These are phyloP conservation scores for Phainopepla nitens DNA, from an alignment of 2,113 vertebrate species.

Conservation along the genomic window DNA sequence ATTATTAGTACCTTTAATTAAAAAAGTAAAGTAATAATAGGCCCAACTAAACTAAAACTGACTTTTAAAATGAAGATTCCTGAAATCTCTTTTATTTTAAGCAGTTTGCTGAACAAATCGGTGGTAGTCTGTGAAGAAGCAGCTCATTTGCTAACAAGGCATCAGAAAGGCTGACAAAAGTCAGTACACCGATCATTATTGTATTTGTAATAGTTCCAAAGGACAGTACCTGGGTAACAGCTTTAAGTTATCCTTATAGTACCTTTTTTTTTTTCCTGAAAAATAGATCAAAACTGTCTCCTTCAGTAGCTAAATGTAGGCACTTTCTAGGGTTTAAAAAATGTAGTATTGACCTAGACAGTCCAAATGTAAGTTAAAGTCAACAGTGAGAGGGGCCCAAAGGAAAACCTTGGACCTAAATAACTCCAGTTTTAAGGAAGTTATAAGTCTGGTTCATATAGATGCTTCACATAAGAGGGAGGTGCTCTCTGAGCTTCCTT, in stretches of 20 bases:
- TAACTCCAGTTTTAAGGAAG: not conserved
- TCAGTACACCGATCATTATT: not conserved
- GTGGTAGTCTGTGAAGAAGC: not conserved
- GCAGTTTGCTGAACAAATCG: not conserved
- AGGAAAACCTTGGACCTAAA: slow-evolving; percentile 16
- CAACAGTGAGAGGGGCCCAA: not conserved
- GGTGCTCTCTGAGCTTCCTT: not conserved
- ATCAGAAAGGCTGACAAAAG: not conserved
- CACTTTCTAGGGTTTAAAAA: not conserved
- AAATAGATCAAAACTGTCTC: not conserved
- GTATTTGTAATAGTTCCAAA: not conserved
- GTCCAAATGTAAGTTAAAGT: not conserved
- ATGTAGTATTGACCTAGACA: not conserved
- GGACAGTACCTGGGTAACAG: not conserved
- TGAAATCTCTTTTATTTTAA: not conserved
- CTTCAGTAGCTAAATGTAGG: not conserved
- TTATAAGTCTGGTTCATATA: not conserved
- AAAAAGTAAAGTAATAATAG: not conserved
- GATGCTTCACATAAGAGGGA: not conserved
- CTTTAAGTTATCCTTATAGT: not conserved
- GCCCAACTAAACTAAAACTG: not conserved
- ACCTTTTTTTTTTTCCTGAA: not conserved
- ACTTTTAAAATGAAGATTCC: not conserved
- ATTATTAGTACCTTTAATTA: not conserved
- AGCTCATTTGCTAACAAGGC: not conserved